Evolutionary conservation across 2,113 vertebrate species (phyloP).

Genomic region (Pelusios castaneus): DNA sequence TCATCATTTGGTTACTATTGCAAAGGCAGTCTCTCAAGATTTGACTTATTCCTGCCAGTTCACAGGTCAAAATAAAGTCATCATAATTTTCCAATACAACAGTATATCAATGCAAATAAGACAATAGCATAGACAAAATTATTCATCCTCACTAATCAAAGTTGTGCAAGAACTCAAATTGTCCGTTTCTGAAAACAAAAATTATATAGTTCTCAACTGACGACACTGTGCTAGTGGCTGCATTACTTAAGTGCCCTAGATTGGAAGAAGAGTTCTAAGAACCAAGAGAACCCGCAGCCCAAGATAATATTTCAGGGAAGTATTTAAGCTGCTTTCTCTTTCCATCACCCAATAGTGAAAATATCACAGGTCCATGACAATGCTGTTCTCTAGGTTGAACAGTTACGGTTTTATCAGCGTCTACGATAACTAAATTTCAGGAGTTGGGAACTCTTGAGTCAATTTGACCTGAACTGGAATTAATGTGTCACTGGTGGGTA

Average conservation of each 20-base stretch:
- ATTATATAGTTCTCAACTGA: not conserved
- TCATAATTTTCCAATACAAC: fast-evolving
- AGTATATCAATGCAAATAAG: not conserved
- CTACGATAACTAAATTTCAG: no score
- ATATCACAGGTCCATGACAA: not conserved
- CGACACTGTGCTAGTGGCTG: not conserved
- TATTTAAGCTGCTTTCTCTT: not conserved
- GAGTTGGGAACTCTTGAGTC: no score
- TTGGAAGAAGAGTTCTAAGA: not conserved
- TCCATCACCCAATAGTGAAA: not conserved
- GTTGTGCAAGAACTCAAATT: not conserved
- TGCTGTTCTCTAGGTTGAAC: not conserved
- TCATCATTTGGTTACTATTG: not conserved
- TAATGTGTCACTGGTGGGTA: not conserved
- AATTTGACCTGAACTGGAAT: no score
- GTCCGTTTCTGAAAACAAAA: not conserved
- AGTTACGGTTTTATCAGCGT: no score
- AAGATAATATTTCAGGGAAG: fast-evolving
- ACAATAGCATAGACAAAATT: fast-evolving
- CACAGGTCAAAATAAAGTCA: not conserved
- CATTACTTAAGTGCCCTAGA: not conserved
- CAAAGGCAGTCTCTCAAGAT: no score
- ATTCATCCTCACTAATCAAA: not conserved
- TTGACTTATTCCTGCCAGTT: not conserved
- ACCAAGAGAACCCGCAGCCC: not conserved